Percentiles rank a stretch among this genome's conserved stretches.
Conservation (phyloP, 2,888 invertebrate genomes). For the Eumacrocentrus americanus region DNA sequence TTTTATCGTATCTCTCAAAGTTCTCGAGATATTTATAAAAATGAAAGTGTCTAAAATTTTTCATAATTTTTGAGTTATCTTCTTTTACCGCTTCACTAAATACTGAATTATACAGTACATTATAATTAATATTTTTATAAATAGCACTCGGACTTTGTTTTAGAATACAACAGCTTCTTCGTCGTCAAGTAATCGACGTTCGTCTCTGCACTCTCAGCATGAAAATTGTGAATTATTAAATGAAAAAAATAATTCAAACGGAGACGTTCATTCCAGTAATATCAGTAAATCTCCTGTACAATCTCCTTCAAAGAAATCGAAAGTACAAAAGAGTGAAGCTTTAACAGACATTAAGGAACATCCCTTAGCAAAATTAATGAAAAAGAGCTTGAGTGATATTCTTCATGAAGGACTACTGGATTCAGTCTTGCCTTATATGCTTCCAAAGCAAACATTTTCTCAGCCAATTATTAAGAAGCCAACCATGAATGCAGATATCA, state of each 20-base stretch:
- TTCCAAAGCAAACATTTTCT: conserved; percentile 67
- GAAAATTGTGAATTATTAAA: background rate
- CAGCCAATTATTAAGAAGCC: conserved; percentile 66
- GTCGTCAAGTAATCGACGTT: background rate
- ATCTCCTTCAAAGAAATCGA: conserved; percentile 28
- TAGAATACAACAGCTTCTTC: background rate
- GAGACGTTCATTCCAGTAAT: conserved; percentile 2
- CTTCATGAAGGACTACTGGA: conserved; percentile 83
- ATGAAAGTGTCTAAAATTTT: no score
- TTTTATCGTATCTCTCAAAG: no score
- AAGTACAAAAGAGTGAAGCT: conserved; percentile 23
- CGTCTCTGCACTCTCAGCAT: no score
- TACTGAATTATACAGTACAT: no score
- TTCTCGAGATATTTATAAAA: no score
- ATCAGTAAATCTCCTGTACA: conserved; percentile 20
- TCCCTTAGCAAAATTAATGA: conserved; percentile 50
- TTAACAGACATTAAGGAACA: conserved; percentile 40
- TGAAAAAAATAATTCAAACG: conserved; percentile 19
- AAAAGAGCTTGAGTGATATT: conserved; percentile 66
- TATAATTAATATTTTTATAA: background rate
- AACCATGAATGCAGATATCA: conserved; percentile 60
- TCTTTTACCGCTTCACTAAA: no score
- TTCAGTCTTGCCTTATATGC: conserved; percentile 79
- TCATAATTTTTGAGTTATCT: no score
- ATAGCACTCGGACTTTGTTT: no score